These are phyloP conservation scores for Pelvicachromis taeniatus DNA, from an alignment of 2,113 vertebrate genomes.

Conservation along the genomic window DNA sequence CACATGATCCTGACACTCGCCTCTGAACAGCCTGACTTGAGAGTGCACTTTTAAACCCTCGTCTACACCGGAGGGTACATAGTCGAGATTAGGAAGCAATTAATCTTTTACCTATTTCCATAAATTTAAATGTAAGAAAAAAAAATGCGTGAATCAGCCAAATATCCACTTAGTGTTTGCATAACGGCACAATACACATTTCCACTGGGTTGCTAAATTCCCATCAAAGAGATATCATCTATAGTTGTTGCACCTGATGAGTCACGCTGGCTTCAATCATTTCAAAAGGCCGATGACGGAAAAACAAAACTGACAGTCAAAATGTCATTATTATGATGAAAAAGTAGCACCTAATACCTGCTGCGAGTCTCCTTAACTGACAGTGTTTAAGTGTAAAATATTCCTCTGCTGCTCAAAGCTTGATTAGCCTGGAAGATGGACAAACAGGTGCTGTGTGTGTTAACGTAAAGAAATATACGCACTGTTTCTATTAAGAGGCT, in stretches of 20 bases:
- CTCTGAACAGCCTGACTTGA: not conserved
- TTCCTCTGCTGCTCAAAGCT: not conserved
- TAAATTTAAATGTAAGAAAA: not conserved
- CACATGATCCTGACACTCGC: not conserved
- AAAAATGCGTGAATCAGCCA: not conserved
- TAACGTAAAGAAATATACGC: not conserved
- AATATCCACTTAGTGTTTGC: not conserved
- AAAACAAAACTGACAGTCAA: not conserved
- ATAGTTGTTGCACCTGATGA: not conserved
- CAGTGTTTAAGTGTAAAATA: not conserved
- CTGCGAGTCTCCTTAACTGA: not conserved
- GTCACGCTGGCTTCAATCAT: not conserved
- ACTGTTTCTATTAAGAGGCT: not conserved
- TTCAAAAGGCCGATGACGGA: fast-evolving
- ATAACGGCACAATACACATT: not conserved
- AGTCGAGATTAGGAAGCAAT: not conserved
- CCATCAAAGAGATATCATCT: not conserved
- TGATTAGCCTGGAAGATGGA: not conserved
- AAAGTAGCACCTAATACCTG: not conserved
- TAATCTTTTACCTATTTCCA: fast-evolving
- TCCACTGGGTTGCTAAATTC: not conserved
- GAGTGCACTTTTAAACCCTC: not conserved
- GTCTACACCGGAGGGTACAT: not conserved
- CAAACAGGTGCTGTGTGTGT: not conserved
- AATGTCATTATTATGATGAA: not conserved